phyloP scores from a whole-genome alignment of 1,140 invertebrate species.

The Trachelipus rathkii region DNA sequence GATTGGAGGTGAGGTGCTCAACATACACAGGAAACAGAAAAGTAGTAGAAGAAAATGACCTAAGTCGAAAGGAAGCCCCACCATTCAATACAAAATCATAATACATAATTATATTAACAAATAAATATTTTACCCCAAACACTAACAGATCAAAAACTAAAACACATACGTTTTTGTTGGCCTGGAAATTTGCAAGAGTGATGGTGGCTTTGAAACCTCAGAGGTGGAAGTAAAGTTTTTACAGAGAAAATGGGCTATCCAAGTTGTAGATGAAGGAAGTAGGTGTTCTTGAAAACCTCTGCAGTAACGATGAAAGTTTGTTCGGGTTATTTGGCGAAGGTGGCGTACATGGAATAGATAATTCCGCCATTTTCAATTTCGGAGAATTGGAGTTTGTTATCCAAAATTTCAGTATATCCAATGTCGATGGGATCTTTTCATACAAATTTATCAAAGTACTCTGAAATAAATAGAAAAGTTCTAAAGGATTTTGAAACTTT shows the following conservation, averaged over 20 bases:
- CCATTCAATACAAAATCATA: no score
- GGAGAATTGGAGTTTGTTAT: no score
- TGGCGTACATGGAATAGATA: not conserved
- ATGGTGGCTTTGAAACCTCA: conserved; percentile 20
- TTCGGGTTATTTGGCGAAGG: not conserved
- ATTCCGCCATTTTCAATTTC: no score
- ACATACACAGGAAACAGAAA: no score
- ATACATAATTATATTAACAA: no score
- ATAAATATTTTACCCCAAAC: no score
- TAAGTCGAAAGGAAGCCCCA: no score
- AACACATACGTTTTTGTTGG: conserved; percentile 30
- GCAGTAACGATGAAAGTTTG: conserved; percentile 27
- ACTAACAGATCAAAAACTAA: no score
- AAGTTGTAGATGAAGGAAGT: not conserved
- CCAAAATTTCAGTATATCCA: conserved; percentile 71
- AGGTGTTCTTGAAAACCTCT: conserved; percentile 26
- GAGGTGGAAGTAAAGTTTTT: not conserved
- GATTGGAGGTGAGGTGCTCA: no score
- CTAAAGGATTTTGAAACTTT: no score
- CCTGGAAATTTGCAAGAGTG: not conserved
- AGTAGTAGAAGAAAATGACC: no score
- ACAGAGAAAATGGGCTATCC: not conserved
- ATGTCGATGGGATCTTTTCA: conserved; percentile 63
- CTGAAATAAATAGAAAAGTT: conserved; percentile 41
- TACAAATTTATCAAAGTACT: conserved; percentile 63